Evolutionary conservation across 2,797 vertebrate genomes (phyloP), one percentile per base, ranked within the genome.

Genomic region (Hyperoplus immaculatus): DNA sequence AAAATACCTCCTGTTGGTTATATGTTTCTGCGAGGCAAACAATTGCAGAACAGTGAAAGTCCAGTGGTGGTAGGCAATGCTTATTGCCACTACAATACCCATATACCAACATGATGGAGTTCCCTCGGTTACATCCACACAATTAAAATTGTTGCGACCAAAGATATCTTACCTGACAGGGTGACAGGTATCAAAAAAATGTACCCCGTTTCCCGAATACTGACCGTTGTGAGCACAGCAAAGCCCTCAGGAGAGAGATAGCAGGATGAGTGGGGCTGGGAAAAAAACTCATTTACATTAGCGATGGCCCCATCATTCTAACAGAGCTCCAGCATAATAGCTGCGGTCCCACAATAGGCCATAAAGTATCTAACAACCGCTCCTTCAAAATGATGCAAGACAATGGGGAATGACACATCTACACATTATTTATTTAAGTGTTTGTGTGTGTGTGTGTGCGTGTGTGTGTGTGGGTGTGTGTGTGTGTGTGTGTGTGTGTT

Each of bases 371-470:
- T 75, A 83, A 83, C 75, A 80, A 79, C 78, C 3, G 47, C 81
- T 92, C 78, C 64, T 85, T 86, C 77, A 85, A 80, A 89, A 89
- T 80, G 78, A 88, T 78, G 71, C 81, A 81, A 83, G 83, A 83
- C 75, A 83, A 70, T 78, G 36, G 47, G 79, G 58, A 79, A 76
- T 61, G 72, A 82, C 72, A 79, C 67, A 56, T 76, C 51, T 41
- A 42, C 41, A 16, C 49, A 71, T 85, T 88, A 89, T 90, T 91
- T 88, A 84, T 93, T 91, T 89, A 87, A 38, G n/a, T 43, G 36
- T 60, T 65, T 39, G 58, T 42, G 64, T 49, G 65, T 70, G 45
- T 41, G 46, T 64, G 51, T 53, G 21, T 38, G 47, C 64, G 11
- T 66, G 75, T 61, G 72, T 73, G 36, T 58, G 42, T 49, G 65